Evolutionary conservation across 2,113 vertebrate genomes (phyloP).

Genomic region (Illadopsis cleaveri): DNA sequence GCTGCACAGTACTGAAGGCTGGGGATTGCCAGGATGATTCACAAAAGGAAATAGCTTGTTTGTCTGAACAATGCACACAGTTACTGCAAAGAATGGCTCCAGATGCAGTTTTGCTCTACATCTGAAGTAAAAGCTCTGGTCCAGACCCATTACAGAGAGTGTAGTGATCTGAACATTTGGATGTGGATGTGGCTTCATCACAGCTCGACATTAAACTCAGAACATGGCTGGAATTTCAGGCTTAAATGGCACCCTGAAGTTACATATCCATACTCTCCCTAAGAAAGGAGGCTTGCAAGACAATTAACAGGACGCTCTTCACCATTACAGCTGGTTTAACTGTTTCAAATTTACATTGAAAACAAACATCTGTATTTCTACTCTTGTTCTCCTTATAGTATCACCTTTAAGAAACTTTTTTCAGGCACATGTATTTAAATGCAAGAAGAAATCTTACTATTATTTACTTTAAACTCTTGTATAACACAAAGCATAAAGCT

Average conservation of each 20-base stretch:
- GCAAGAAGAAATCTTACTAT: background rate
- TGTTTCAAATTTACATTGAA: background rate
- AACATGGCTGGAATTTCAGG: background rate
- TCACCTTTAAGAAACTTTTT: background rate
- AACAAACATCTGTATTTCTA: background rate
- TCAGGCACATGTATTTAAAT: background rate
- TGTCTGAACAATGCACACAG: background rate
- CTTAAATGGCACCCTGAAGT: background rate
- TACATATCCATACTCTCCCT: background rate
- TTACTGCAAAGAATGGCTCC: background rate
- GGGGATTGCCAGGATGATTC: background rate
- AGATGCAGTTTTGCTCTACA: background rate
- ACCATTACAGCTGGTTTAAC: background rate
- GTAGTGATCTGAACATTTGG: background rate
- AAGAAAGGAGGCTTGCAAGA: background rate
- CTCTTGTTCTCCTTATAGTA: background rate
- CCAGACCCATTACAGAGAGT: background rate
- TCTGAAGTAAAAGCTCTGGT: background rate
- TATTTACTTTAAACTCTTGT: background rate
- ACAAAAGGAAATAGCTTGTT: conserved; percentile 33
- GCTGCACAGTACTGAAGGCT: background rate
- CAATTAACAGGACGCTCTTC: background rate
- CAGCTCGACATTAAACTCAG: background rate
- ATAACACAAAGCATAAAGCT: background rate
- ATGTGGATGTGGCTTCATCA: background rate